These are phyloP conservation scores for Hetaerina titia DNA, from an alignment of 2,888 invertebrate species.

Conservation along the genomic window DNA sequence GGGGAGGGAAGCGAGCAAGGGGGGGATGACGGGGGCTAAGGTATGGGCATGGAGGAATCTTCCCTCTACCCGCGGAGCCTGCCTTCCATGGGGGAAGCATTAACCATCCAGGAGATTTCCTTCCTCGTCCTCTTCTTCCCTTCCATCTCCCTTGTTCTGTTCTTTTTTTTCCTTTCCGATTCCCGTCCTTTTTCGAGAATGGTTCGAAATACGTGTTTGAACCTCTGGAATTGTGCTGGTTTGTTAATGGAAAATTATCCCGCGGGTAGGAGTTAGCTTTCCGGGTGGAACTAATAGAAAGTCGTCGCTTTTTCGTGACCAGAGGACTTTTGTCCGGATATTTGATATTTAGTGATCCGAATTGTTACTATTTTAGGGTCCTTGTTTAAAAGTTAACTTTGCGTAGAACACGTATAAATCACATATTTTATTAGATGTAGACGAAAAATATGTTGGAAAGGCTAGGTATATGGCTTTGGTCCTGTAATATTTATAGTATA, in stretches of 20 bases:
- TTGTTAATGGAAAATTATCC: background rate
- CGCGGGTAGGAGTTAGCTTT: background rate
- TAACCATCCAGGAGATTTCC: conserved; percentile 31
- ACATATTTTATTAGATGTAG: no score
- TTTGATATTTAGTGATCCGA: no score
- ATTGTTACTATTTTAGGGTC: no score
- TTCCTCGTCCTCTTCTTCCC: background rate
- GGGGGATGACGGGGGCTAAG: background rate
- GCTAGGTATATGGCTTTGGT: no score
- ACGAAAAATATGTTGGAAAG: no score
- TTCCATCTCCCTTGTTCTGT: background rate
- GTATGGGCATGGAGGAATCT: background rate
- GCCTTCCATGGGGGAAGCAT: conserved; percentile 44
- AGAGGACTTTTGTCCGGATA: background rate
- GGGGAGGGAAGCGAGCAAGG: background rate
- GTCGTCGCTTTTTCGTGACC: background rate
- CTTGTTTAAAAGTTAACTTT: no score
- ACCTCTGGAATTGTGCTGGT: background rate
- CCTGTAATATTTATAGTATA: no score
- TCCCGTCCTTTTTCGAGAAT: background rate
- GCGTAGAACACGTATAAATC: no score
- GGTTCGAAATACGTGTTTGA: background rate
- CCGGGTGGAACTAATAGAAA: background rate
- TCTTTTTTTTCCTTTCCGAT: background rate
- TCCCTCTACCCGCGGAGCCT: background rate